Base-by-base conservation (phyloP, 2,113 vertebrate species). In the Tragelaphus strepsiceros region DNA sequence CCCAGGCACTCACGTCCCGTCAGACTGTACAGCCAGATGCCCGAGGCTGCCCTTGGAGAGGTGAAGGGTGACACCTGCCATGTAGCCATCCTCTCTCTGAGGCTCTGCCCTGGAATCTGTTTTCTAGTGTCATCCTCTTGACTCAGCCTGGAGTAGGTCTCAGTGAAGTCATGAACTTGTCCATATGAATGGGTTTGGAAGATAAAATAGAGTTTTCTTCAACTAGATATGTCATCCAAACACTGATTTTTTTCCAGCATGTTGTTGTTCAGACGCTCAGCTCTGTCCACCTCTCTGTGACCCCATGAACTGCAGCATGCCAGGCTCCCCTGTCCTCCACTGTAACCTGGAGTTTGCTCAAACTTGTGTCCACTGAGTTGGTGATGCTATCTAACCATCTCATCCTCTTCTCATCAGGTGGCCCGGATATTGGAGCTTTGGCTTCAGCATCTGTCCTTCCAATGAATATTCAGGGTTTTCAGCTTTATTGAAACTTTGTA, bases 111-210 rank as follows among this genome's bases (percentile, higher is more conserved):
- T 88, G 3, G 35, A 30, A 43, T 15, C 43, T 84, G 6, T 35
- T 85, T 61, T 58, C 43, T 88, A 24, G 32, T 35, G 53, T 74
- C 8, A 58, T 78, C 21, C 7, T 86, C 17, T 9, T n/a, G 39
- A 62, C 32, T 91, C 19, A 64, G 62, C 35, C 51, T 43, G 46
- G 16, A 6, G 28, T 56, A 53, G 39, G 7, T 77, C 49, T 82
- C 49, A 83, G 15, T 82, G 84, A 89, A 91, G 30, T 12, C 88
- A 28, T 43, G 35, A 77, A 78, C 43, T 51, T 78, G 4, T 92
- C 81, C 64, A 28, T 43, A 53, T 67, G 92, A 95, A 14, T 91
- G 32, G 93, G 58, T 91, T 94, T 59, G 67, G 94, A 94, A 80
- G 77, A 24, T 64, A 58, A 95, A 74, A 85, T 43, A 74, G 46